Evolutionary conservation across 2,888 invertebrate genomes (phyloP).

Genomic region (Boloria selene): DNA sequence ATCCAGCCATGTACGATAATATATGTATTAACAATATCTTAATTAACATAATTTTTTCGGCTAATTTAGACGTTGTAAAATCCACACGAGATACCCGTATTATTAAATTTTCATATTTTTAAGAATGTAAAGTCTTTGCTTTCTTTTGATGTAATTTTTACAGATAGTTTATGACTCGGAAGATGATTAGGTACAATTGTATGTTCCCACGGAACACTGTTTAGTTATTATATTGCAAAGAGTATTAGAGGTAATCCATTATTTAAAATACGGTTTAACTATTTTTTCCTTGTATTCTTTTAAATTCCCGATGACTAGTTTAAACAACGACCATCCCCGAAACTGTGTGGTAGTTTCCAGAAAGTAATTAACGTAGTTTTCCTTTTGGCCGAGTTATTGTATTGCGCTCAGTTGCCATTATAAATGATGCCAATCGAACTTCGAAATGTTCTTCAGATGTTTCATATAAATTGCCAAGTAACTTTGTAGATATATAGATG

Average conservation of each 20-base stretch:
- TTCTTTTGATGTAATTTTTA: no score
- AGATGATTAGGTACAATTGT: no score
- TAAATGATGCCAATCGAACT: conserved; percentile 16
- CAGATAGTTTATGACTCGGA: no score
- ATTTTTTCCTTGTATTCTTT: neutral
- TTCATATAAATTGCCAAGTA: neutral
- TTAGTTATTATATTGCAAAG: no score
- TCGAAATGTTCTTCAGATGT: conserved; percentile 15
- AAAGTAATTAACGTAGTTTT: conserved; percentile 32
- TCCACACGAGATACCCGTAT: no score
- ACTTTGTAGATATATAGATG: neutral
- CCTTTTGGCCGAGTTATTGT: conserved; percentile 25
- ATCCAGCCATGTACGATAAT: neutral
- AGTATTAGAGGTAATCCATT: no score
- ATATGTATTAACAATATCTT: neutral
- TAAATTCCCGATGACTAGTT: conserved; percentile 21
- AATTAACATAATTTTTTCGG: no score
- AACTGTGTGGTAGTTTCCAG: conserved; percentile 32
- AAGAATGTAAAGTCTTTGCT: no score
- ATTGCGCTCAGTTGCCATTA: conserved; percentile 9
- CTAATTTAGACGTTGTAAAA: no score
- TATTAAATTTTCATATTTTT: no score
- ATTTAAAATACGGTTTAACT: neutral
- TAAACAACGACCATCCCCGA: conserved; percentile 27
- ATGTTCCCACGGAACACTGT: no score